Evolutionary conservation across 2,113 vertebrate genomes (phyloP).

Genomic region (Ptilonorhynchus violaceus): DNA sequence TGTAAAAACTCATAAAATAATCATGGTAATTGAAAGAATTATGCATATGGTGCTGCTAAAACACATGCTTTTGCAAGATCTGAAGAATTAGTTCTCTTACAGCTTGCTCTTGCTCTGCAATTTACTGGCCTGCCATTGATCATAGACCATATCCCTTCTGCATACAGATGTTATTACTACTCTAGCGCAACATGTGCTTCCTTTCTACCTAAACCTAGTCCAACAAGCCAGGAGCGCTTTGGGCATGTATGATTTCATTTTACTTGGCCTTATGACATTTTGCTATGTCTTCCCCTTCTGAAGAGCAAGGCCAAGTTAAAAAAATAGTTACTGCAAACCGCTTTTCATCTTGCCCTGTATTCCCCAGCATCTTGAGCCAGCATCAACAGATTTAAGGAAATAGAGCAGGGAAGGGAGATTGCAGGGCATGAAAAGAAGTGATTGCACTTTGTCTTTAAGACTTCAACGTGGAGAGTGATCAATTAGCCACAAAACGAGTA

Average conservation of each 20-base stretch:
- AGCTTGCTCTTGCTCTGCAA: not conserved
- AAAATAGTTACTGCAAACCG: not conserved
- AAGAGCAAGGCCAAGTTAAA: not conserved
- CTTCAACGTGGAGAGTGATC: not conserved
- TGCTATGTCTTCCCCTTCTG: not conserved
- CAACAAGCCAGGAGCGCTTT: not conserved
- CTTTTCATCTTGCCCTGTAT: not conserved
- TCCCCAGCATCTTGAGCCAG: not conserved
- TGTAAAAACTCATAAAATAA: not conserved
- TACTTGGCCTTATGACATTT: not conserved
- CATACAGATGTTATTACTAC: not conserved
- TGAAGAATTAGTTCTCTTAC: not conserved
- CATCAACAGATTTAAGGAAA: not conserved
- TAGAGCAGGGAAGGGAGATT: not conserved
- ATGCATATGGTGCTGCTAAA: not conserved
- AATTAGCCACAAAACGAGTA: not conserved
- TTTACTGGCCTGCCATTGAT: not conserved
- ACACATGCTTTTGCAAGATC: not conserved
- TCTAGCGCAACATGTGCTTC: not conserved
- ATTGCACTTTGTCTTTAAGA: not conserved
- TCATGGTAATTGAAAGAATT: not conserved
- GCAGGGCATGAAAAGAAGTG: not conserved
- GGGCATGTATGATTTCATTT: not conserved
- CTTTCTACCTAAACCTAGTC: not conserved
- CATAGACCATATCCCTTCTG: not conserved